A percentile compares a stretch with the other conserved stretches of the same genome.
Conservation (phyloP, 2,797 vertebrate species). For the Halcyon smyrnensis region DNA sequence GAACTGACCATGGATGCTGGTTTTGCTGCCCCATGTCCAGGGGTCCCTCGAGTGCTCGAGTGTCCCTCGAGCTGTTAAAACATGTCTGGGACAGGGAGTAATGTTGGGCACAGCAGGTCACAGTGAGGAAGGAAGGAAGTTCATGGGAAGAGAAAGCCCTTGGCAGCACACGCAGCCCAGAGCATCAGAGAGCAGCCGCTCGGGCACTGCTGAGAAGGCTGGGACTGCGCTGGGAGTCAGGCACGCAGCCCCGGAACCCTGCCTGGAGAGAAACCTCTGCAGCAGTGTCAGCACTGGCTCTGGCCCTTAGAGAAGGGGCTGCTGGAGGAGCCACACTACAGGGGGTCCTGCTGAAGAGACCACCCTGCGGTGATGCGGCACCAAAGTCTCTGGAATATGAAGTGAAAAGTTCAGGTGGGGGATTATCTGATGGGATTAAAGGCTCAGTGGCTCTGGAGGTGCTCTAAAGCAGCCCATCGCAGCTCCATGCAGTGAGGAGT, state of each 20-base stretch:
- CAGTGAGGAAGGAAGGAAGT: not conserved
- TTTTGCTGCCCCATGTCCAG: not conserved
- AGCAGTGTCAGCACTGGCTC: fast-evolving
- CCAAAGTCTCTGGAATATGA: not conserved
- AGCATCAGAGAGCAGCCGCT: not conserved
- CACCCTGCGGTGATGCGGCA: not conserved
- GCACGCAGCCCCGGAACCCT: not conserved
- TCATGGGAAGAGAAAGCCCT: not conserved
- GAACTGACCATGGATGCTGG: fast-evolving
- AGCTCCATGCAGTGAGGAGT: not conserved
- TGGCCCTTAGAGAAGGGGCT: not conserved
- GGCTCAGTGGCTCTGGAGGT: constrained; percentile 16
- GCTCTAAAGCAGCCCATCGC: not conserved
- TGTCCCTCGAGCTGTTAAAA: not conserved
- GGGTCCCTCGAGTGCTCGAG: fast-evolving
- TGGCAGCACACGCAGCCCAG: fast-evolving
- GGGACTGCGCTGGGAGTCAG: not conserved
- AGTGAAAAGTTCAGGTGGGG: constrained; percentile 29
- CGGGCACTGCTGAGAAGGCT: fast-evolving
- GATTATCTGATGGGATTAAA: constrained; percentile 54
- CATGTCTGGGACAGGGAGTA: not conserved
- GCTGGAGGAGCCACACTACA: not conserved
- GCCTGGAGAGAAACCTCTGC: not conserved
- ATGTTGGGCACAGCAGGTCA: not conserved
- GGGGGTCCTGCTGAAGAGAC: not conserved